These are phyloP conservation scores for Philhelius pedissequus DNA, from an alignment of 2,888 invertebrate genomes.

Conservation along the genomic window DNA sequence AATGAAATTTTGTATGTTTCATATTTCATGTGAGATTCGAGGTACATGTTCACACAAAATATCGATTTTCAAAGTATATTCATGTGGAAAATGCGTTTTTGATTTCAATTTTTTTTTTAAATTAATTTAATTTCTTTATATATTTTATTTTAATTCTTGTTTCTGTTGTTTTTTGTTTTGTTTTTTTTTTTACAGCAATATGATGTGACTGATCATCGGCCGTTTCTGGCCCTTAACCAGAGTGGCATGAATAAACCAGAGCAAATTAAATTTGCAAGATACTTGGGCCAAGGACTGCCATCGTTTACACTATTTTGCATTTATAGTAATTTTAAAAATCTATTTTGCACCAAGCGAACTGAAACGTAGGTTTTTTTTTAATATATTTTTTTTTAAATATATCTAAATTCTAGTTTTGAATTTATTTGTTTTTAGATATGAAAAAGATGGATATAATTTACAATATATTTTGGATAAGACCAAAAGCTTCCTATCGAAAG, in stretches of 20 bases:
- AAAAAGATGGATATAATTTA: constrained; percentile 78
- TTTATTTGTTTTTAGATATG: constrained; percentile 72
- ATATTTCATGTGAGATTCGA: constrained; percentile 58
- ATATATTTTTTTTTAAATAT: neutral
- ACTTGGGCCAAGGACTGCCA: constrained; percentile 78
- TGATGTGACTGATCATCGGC: constrained; percentile 78
- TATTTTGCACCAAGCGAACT: constrained; percentile 79
- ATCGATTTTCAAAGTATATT: constrained; percentile 63
- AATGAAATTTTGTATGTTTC: constrained; percentile 62
- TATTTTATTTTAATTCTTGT: neutral
- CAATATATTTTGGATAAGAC: constrained; percentile 79
- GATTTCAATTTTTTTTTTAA: neutral
- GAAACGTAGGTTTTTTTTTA: constrained; percentile 75
- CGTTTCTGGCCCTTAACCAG: constrained; percentile 77
- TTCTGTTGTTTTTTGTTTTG: constrained; percentile 31
- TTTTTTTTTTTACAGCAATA: constrained; percentile 74
- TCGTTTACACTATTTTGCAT: constrained; percentile 79
- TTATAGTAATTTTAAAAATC: constrained; percentile 79
- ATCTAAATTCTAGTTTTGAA: neutral
- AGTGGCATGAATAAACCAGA: constrained; percentile 78
- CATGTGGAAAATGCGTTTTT: constrained; percentile 55
- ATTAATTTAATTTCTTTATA: neutral
- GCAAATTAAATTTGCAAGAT: constrained; percentile 78
- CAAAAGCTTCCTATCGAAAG: constrained; percentile 78
- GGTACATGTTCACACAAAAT: constrained; percentile 60